A percentile compares a stretch with the other conserved stretches of the same genome.
These are phyloP conservation scores for Pangasius krempfi DNA, from an alignment of 2,797 vertebrate genomes.

Conservation along the genomic window DNA sequence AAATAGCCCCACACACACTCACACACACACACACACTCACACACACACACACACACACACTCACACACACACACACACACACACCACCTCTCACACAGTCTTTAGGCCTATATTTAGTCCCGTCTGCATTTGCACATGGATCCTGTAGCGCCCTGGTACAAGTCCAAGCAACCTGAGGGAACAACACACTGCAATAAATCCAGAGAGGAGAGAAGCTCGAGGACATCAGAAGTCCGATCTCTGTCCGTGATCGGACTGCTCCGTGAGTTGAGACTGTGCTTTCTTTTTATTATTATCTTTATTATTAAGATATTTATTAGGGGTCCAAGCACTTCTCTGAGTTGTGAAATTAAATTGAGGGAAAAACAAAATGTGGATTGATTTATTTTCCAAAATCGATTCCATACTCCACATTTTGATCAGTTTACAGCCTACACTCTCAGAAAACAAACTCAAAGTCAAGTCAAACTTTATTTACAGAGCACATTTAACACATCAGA, in stretches of 20 bases:
- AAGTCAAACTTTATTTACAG: no score
- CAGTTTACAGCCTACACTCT: background rate
- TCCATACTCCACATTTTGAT: background rate
- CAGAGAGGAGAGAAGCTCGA: background rate
- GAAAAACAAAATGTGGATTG: background rate
- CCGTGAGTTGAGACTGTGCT: background rate
- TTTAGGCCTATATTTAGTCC: constrained; percentile 78
- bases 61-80: constrained; percentile 11
- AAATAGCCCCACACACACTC: constrained; percentile 18
- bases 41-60: background rate
- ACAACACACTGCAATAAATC: background rate
- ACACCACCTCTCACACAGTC: background rate
- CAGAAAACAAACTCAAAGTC: background rate
- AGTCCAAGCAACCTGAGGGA: constrained; percentile 17
- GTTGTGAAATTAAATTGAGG: background rate
- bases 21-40: no score
- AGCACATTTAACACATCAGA: no score
- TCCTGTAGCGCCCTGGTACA: constrained; percentile 25
- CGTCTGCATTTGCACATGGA: constrained; percentile 69
- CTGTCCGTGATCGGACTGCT: background rate
- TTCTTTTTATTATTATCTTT: background rate
- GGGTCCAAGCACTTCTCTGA: background rate
- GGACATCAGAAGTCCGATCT: background rate
- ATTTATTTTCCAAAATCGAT: background rate
- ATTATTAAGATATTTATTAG: background rate